Base-by-base conservation (phyloP, 37 sponge, comb jelly and placozoan species). In the Petrosia ficiformis region DNA sequence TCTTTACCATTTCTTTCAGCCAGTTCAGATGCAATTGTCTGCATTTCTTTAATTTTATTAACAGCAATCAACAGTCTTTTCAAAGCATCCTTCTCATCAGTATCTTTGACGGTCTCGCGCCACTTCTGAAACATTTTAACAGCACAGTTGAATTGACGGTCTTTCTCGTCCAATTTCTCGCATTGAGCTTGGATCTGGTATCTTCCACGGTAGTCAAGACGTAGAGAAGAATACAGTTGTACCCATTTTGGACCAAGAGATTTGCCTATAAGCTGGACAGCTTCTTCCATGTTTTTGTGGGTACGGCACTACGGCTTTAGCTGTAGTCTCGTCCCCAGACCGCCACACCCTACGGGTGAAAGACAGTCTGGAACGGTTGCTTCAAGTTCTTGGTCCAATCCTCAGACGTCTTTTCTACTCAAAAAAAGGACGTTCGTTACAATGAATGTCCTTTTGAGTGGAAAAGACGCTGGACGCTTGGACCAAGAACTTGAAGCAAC, bases 211-310 rank as follows among this genome's bases (percentile, higher is more conserved):
- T 37, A 42, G 3, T 42, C 42, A 2, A 70, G 44, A 39, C 71
- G 29, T 34, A 70, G 14, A 2, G 25, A 35, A 36, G 40, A 70
- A 44, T 70, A 70, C 3, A 70, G 43, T 44, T 70, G 71, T 24
- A 29, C 44, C 71, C 71, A 70, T 39, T 70, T 34, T 2, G 42
- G 40, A 4, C 71, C 71, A 19, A 70, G 44, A 29, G 42, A 39
- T 24, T 8, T 2, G 2, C 26, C 43, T 21, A 70, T 70, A 8
- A 24, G 19, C 29, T 36, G 37, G 22, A 39, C 29, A 1, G 29
- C 43, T 25, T 39, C 42, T 44, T 70, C 71, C 71, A 70, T 70
- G 44, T 30, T 70, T 39, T 1, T 11, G 54, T 48, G 10, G 54
- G 16, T 48, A n/a, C n/a, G n/a, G n/a, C n/a, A n/a, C n/a, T n/a